phyloP scores from a whole-genome alignment of 2,888 invertebrate species.

The Gisinianus flammeolus region DNA sequence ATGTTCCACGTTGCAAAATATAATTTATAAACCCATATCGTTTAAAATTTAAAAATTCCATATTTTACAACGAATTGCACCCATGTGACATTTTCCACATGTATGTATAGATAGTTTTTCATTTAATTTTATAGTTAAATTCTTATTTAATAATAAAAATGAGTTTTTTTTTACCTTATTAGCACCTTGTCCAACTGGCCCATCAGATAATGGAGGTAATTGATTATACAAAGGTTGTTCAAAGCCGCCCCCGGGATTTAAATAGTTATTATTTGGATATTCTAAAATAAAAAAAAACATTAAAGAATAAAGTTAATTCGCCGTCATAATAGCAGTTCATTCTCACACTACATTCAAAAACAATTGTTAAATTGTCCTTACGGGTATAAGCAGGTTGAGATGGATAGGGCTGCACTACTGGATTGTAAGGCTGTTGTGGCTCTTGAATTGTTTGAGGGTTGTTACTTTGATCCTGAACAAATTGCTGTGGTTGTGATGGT shows the following conservation, averaged over 20 bases:
- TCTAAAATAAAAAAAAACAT: constrained; percentile 5
- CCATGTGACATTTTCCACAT: background rate
- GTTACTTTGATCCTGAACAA: background rate
- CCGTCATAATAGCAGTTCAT: too few relatives aligned
- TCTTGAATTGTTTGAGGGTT: background rate
- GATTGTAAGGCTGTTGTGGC: background rate
- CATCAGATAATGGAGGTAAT: constrained; percentile 16
- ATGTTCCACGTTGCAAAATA: constrained; percentile 4
- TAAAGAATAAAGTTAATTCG: background rate
- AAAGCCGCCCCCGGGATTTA: background rate
- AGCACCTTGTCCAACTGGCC: constrained; percentile 23
- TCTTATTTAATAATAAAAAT: too few relatives aligned
- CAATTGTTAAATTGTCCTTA: background rate
- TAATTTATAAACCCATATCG: constrained; percentile 6
- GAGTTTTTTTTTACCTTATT: constrained; percentile 20
- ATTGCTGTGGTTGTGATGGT: background rate
- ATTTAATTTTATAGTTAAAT: too few relatives aligned
- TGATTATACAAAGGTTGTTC: background rate
- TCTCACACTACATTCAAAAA: too few relatives aligned
- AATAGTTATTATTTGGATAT: constrained; percentile 30
- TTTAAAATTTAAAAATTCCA: background rate
- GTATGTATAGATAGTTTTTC: too few relatives aligned
- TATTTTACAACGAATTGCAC: background rate
- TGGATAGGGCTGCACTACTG: background rate
- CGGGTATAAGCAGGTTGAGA: background rate